Percentiles rank a stretch among this genome's conserved stretches.
Conservation (phyloP, 2,797 vertebrate genomes). For the Sus cebifrons region DNA sequence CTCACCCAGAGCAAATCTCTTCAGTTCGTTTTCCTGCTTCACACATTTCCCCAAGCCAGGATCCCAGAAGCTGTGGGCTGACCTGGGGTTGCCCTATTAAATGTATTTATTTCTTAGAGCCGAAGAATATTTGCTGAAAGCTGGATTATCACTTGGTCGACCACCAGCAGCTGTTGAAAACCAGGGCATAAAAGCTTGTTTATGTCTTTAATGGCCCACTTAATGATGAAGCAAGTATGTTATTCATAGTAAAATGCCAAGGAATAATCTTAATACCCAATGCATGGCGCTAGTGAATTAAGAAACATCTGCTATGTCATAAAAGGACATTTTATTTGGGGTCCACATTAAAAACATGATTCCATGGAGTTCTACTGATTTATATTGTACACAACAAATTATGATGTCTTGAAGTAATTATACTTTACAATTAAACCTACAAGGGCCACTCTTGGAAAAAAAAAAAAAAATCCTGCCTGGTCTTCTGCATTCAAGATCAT, state of each 20-base stretch:
- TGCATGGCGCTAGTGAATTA: slow-evolving; percentile 93
- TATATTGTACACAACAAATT: slow-evolving; percentile 86
- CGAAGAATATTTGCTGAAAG: slow-evolving; percentile 90
- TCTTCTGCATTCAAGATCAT: background rate
- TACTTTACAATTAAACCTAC: slow-evolving; percentile 82
- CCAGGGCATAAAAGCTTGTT: slow-evolving; percentile 92
- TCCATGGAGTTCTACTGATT: slow-evolving; percentile 84
- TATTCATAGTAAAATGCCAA: slow-evolving; percentile 93
- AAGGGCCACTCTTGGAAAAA: slow-evolving; percentile 56
- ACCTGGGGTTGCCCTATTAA: slow-evolving; percentile 80
- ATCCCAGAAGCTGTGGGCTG: slow-evolving; percentile 72
- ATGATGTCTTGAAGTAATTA: slow-evolving; percentile 82
- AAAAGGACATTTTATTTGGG: slow-evolving; percentile 89
- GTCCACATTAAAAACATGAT: slow-evolving; percentile 88
- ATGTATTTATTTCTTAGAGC: slow-evolving; percentile 84
- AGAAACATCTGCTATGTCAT: slow-evolving; percentile 93
- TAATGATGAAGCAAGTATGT: slow-evolving; percentile 92
- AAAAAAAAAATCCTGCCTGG: background rate
- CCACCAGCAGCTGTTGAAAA: slow-evolving; percentile 94
- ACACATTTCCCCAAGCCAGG: slow-evolving; percentile 70
- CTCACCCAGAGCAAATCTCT: background rate
- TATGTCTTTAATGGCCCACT: slow-evolving; percentile 94
- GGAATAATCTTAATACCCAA: slow-evolving; percentile 93
- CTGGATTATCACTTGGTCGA: slow-evolving; percentile 93
- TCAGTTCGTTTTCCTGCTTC: slow-evolving; percentile 62